Percentiles rank a stretch among this genome's conserved stretches.
These are phyloP conservation scores for Heteronetta atricapilla DNA, from an alignment of 2,113 vertebrate genomes.

Conservation along the genomic window DNA sequence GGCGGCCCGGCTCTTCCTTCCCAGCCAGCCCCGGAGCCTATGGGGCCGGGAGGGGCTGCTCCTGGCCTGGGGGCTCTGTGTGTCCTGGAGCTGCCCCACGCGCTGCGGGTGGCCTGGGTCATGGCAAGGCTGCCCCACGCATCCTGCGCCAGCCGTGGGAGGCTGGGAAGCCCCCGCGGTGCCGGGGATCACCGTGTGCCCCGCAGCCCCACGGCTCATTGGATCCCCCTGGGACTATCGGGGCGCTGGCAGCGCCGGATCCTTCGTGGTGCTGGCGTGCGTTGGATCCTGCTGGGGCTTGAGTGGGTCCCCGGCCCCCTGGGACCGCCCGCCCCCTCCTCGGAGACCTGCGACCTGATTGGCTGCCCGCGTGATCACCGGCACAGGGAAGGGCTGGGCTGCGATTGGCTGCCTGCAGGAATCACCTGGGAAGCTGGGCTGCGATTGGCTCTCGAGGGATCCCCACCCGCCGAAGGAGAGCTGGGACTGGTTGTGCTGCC, in stretches of 20 bases:
- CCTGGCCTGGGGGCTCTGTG: fast-evolving
- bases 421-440: conserved; percentile 18
- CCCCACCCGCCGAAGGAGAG: not conserved
- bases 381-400: not conserved
- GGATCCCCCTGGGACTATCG: not conserved
- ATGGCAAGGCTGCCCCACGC: not conserved
- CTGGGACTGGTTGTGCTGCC: conserved; percentile 8
- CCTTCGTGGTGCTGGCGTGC: not conserved
- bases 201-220: not conserved
- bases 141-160: fast-evolving
- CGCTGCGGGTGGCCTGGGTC: not conserved
- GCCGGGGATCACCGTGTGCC: not conserved
- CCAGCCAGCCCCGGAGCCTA: not conserved
- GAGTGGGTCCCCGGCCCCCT: not conserved
- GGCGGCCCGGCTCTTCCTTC: not conserved
- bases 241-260: not conserved
- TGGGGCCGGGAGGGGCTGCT: not conserved
- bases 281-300: not conserved
- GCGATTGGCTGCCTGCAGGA: not conserved
- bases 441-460: not conserved
- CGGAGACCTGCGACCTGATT: not conserved
- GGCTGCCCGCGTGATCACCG: not conserved
- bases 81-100: not conserved
- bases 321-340: not conserved
- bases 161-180: fast-evolving